Evolutionary conservation across 1,140 invertebrate species (phyloP), one percentile per base, ranked within the genome.

Genomic region (Amyelois transitella): DNA sequence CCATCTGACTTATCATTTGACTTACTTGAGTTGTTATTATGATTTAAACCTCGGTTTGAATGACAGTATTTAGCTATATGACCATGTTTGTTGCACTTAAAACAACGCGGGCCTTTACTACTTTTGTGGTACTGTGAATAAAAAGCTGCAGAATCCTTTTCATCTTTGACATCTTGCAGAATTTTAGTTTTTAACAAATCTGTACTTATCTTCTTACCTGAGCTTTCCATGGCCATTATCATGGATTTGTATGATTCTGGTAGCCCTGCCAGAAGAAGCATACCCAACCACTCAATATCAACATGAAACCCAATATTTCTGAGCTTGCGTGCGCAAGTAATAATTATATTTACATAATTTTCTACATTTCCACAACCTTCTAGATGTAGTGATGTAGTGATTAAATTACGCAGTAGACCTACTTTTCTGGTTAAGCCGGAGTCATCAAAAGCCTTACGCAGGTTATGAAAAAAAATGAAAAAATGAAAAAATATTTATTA

Each of bases 281-380:
- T 43, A 43, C 43, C 43, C 43, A 43, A n/a, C 43, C 43, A 43
- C 43, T 43, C 43, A n/a, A n/a, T 17, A 43, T 43, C 43, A 43
- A 82, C 64, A 19, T 61, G 44, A 45, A 69, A 75, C 8, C 70
- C 70, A 6, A 66, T 68, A 10, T 56, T 61, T 12, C 28, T 18
- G 18, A 76, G 55, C 55, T 71, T 75, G 18, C 78, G 70, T 18
- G 68, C 69, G 7, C 70, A 77, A 18, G 43, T 54, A 17, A 79
- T 60, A 3, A 78, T 73, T 57, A 60, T 61, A 20, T 61, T 69
- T 5, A 77, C 68, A 64, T 76, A 56, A n/a, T 51, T 38, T 21
- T 56, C 47, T 7, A 56, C 18, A 50, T 28, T 56, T 4, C 4
- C 12, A 21, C 48, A 17, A 6, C 19, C 21, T 2, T 25, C 18